Evolutionary conservation across 37 sponge, comb jelly and placozoan species (phyloP), one percentile per base, ranked within the genome.

Genomic region (Halisarca cf. caerulea): DNA sequence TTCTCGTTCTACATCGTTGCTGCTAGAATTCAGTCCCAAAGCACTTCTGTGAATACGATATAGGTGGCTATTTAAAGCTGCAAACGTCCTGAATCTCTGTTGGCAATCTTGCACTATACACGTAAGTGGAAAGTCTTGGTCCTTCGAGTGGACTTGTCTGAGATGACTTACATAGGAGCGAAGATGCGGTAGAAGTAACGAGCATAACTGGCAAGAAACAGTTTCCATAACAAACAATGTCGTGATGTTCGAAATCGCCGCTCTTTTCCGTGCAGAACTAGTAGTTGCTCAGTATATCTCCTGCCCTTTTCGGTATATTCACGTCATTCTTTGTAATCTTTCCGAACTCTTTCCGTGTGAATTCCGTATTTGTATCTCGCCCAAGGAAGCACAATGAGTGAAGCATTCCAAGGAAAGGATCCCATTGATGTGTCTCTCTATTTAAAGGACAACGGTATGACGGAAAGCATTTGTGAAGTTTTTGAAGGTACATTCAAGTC

Each of bases 401-500:
- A 23, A 61, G 4, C 28, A 61, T 61, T 61, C 30, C 9, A 61
- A 61, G 64, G 15, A 7, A 61, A 61, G 30, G 64, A 61, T 15
- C 64, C 64, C 15, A 4, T 61, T 5, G 64, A 61, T 27, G 30
- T 61, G 6, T 61, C 64, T 23, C 64, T 61, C 4, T 61, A 28
- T 27, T 23, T 61, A 7, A 23, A 61, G 64, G 64, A 61, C n/a
- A 61, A 61, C n/a, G 64, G 64, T 15, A 61, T 61, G 5, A 61
- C 6, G 64, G 64, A 61, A 28, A 15, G 5, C 64, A 61, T 61
- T 61, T 61, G 64, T 61, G 30, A 27, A 61, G 15, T 61, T 21
- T 61, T 61, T 27, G 64, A 61, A 61, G 64, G 64, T 61, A 27
- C n/a, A n/a, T n/a, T n/a, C n/a, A n/a, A n/a, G n/a, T n/a, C n/a